Conservation (phyloP, 2,888 invertebrate genomes). For the Teleiodes luculella region DNA sequence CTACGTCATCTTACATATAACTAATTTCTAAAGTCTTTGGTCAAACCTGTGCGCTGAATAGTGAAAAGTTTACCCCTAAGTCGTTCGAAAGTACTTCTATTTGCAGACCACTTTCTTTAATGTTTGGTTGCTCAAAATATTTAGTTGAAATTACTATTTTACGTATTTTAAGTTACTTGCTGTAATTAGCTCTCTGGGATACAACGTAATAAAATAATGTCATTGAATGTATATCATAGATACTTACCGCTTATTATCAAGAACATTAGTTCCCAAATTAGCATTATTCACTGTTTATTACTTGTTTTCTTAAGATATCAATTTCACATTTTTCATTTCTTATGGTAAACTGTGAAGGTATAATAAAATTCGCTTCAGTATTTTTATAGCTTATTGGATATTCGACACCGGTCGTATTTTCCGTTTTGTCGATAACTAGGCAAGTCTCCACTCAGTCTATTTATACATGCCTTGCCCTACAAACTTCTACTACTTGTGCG, state of each 20-base stretch:
- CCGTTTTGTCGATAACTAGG: not conserved
- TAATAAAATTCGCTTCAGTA: conserved; percentile 4
- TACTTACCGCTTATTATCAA: conserved; percentile 24
- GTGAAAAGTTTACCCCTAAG: too few relatives aligned
- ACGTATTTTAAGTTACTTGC: too few relatives aligned
- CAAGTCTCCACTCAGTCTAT: not conserved
- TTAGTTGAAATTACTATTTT: too few relatives aligned
- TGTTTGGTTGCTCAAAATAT: too few relatives aligned
- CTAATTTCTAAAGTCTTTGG: too few relatives aligned
- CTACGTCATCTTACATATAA: too few relatives aligned
- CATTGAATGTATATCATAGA: conserved; percentile 10
- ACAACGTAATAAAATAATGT: conserved; percentile 9
- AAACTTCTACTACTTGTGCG: too few relatives aligned
- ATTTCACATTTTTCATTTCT: conserved; percentile 18
- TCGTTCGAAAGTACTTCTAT: too few relatives aligned
- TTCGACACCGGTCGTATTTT: not conserved
- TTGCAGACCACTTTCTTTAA: too few relatives aligned
- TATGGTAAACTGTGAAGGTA: not conserved
- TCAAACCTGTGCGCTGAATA: too few relatives aligned
- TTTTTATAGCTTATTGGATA: conserved; percentile 19
- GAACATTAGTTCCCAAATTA: conserved; percentile 17
- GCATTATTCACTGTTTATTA: conserved; percentile 22
- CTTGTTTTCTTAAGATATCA: conserved; percentile 15
- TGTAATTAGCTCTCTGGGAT: too few relatives aligned
- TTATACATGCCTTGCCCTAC: too few relatives aligned